A percentile compares a stretch with the other conserved stretches of the same genome.
These are phyloP conservation scores for Lydus trimaculatus DNA, from an alignment of 2,888 invertebrate species.

Conservation along the genomic window DNA sequence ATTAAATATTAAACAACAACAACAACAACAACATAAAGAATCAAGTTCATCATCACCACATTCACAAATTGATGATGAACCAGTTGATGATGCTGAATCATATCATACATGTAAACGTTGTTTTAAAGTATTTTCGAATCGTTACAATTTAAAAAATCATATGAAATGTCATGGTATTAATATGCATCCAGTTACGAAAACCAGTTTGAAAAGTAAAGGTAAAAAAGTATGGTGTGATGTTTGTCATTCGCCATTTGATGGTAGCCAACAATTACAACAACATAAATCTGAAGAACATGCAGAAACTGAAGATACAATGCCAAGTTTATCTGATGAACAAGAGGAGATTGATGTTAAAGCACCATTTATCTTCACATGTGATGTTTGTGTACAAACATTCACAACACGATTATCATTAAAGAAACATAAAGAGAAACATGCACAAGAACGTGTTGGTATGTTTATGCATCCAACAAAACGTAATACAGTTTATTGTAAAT, in stretches of 20 bases:
- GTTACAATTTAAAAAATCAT: constrained; percentile 59
- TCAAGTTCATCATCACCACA: not conserved
- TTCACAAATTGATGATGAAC: constrained; percentile 21
- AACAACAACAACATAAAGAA: not conserved
- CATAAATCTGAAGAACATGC: constrained; percentile 64
- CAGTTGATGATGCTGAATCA: constrained; percentile 46
- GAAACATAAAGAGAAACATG: constrained; percentile 57
- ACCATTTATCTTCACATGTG: constrained; percentile 54
- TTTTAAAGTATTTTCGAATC: constrained; percentile 61
- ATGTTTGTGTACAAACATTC: constrained; percentile 59
- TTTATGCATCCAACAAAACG: constrained; percentile 15
- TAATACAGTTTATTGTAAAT: constrained; percentile 49
- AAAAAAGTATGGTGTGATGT: constrained; percentile 67
- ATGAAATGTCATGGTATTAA: constrained; percentile 62
- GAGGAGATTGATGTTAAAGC: constrained; percentile 37
- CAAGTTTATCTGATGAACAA: constrained; percentile 33
- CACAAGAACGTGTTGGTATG: constrained; percentile 27
- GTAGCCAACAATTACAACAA: constrained; percentile 63
- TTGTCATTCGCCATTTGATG: constrained; percentile 69
- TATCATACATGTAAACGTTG: constrained; percentile 62
- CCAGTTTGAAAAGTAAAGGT: constrained; percentile 39
- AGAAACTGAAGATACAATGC: constrained; percentile 34
- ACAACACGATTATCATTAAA: constrained; percentile 55
- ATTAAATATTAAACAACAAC: constrained; percentile 20
- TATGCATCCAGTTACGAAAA: constrained; percentile 49